Evolutionary conservation across 2,888 invertebrate genomes (phyloP).

Genomic region (Coelogynopora nodosa): DNA sequence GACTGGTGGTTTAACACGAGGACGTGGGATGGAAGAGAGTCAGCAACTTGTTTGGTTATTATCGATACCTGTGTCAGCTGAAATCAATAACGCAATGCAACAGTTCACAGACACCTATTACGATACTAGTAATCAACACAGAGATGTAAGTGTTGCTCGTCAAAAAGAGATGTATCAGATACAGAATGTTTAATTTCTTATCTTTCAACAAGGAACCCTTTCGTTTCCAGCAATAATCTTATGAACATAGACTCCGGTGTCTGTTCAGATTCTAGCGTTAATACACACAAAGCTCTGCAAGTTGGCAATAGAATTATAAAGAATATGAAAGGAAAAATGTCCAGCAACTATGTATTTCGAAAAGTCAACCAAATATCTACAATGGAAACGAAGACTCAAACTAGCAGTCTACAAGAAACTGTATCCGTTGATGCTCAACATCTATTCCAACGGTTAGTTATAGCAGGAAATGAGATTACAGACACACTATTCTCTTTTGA

Average conservation of each 20-base stretch:
- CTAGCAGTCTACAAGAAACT: slow-evolving; percentile 32
- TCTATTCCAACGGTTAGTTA: slow-evolving; percentile 49
- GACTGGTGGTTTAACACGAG: slow-evolving; percentile 50
- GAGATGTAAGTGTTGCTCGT: background rate
- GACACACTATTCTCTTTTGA: slow-evolving; percentile 43
- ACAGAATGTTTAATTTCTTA: background rate
- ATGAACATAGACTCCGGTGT: slow-evolving; percentile 50
- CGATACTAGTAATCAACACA: slow-evolving; percentile 47
- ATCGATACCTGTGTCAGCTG: background rate
- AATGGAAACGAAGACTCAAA: background rate
- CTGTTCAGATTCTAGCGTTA: slow-evolving; percentile 47
- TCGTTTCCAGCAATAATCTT: slow-evolving; percentile 31
- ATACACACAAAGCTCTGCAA: slow-evolving; percentile 48
- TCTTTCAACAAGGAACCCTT: background rate
- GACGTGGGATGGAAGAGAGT: slow-evolving; percentile 48
- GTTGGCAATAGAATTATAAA: slow-evolving; percentile 47
- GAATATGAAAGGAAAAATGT: slow-evolving; percentile 46
- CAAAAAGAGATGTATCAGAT: background rate
- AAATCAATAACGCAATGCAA: slow-evolving; percentile 45
- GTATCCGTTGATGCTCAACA: slow-evolving; percentile 50
- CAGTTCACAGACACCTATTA: slow-evolving; percentile 31
- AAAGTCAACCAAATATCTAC: background rate
- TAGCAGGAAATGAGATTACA: slow-evolving; percentile 41
- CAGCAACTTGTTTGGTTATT: slow-evolving; percentile 49
- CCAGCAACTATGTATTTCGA: background rate